These are phyloP conservation scores for Triplophysa bombifrons DNA, from an alignment of 2,797 vertebrate genomes.

Conservation along the genomic window DNA sequence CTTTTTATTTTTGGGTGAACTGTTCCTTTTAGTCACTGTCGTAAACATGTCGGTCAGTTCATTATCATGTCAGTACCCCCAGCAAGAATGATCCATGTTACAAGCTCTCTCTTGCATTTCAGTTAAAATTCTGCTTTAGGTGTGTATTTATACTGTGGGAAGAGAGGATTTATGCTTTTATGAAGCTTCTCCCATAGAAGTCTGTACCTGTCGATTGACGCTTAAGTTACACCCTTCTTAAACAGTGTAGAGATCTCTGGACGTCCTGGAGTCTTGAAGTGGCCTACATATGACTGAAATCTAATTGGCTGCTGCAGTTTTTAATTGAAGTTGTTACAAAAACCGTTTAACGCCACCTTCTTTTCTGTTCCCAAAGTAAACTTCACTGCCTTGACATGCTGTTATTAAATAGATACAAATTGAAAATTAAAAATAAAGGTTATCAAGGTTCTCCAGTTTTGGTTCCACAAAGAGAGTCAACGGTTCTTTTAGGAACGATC, in stretches of 20 bases:
- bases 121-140: constrained; percentile 5
- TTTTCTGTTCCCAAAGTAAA: neutral
- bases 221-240: constrained; percentile 1
- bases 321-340: constrained; percentile 5
- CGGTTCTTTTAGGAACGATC: no score
- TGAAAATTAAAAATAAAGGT: no score
- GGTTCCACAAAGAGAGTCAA: no score
- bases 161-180: neutral
- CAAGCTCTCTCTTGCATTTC: neutral
- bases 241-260: neutral
- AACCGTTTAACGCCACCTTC: neutral
- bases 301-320: constrained; percentile 30
- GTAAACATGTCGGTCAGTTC: no score
- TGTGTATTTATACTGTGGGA: constrained; percentile 6
- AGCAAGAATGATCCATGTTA: neutral
- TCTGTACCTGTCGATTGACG: neutral
- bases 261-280: neutral
- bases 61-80: neutral
- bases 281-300: neutral
- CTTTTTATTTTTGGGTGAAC: no score
- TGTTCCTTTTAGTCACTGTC: no score
- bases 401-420: neutral
- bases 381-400: neutral
- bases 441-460: no score
- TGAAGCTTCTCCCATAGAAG: neutral